Evolutionary conservation across 2,113 vertebrate species (phyloP).

Genomic region (Fregata magnificens): DNA sequence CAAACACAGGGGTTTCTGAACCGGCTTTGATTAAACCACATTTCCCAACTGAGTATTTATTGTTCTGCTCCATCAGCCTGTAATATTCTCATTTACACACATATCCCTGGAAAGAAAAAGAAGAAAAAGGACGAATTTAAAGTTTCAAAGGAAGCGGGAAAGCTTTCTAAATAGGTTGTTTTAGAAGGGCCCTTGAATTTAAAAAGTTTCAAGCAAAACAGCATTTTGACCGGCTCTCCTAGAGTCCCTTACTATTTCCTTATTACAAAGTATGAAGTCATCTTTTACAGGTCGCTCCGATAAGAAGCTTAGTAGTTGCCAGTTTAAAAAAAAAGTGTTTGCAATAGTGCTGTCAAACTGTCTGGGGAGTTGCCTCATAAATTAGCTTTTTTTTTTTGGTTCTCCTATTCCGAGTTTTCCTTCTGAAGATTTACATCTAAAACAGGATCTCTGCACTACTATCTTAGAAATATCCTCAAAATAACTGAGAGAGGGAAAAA

Average conservation of each 20-base stretch:
- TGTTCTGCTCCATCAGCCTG: neutral
- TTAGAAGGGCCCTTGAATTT: neutral
- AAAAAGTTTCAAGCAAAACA: neutral
- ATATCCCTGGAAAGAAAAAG: neutral
- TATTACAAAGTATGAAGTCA: neutral
- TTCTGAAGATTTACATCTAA: neutral
- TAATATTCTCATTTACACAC: neutral
- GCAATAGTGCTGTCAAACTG: neutral
- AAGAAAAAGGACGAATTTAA: neutral
- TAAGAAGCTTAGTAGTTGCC: neutral
- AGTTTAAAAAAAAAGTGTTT: neutral
- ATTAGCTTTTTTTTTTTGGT: neutral
- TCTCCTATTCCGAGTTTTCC: neutral
- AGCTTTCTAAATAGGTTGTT: neutral
- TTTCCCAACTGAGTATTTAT: neutral
- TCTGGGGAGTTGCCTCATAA: neutral
- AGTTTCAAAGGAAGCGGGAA: neutral
- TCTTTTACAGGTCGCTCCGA: neutral
- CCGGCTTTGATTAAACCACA: neutral
- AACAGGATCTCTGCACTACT: neutral
- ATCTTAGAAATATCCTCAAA: conserved; percentile 1
- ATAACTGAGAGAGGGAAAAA: neutral
- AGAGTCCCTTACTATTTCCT: neutral
- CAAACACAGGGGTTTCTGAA: neutral
- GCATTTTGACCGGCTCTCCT: neutral